Evolutionary conservation across 2,797 vertebrate species (phyloP).

Genomic region (Premnoplex brunnescens): DNA sequence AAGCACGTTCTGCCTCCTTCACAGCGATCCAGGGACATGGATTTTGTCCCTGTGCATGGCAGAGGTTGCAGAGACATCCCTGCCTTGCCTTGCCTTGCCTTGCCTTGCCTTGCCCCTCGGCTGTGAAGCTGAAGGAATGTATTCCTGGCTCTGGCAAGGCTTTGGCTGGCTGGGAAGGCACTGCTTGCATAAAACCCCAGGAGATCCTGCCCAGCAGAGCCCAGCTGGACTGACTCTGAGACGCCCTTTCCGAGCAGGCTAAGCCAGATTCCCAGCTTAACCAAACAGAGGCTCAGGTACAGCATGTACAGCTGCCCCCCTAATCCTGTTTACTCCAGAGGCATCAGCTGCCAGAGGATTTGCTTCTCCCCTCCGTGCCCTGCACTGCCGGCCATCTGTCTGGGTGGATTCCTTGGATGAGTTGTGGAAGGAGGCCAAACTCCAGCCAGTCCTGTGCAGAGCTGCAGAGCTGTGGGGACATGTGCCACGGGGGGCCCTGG

Average conservation of each 20-base stretch:
- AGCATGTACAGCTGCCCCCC: accelerated
- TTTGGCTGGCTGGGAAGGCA: not conserved
- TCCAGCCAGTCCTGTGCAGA: not conserved
- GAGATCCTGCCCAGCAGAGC: not conserved
- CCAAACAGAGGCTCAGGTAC: not conserved
- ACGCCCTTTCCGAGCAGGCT: accelerated
- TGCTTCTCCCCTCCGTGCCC: not conserved
- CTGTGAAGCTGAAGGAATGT: not conserved
- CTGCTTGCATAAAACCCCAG: not conserved
- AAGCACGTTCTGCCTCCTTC: not conserved
- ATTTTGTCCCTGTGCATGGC: not conserved
- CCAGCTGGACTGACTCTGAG: not conserved
- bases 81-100: no score
- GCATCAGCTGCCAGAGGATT: not conserved
- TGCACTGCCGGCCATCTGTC: accelerated
- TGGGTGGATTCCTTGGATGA: not conserved
- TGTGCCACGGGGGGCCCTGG: accelerated
- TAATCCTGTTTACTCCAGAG: not conserved
- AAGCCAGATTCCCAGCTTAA: not conserved
- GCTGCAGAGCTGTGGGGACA: not conserved
- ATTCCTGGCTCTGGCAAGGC: not conserved
- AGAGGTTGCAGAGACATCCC: not conserved
- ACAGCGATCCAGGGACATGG: not conserved
- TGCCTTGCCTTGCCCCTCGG: not conserved
- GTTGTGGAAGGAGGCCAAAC: not conserved